Evolutionary conservation across 1,140 invertebrate genomes (phyloP), one percentile per base, ranked within the genome.

Genomic region (Phymorhynchus buccinoides): DNA sequence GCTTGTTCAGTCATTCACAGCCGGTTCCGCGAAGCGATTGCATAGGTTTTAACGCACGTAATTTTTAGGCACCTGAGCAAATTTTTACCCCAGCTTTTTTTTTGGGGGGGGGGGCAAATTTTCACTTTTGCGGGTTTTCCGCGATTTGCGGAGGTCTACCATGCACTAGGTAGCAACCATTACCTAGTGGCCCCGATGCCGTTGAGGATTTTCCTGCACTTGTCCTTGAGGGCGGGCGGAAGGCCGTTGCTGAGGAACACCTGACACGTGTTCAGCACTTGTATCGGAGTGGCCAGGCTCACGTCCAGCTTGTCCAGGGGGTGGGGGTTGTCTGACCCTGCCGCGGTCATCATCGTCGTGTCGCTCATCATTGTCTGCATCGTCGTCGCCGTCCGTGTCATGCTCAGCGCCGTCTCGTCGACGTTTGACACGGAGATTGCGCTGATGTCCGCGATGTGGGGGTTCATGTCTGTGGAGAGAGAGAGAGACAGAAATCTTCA

Each of bases 131-230:
- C n/a, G n/a, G n/a, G n/a, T n/a, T n/a, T n/a, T n/a, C n/a, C n/a
- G n/a, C n/a, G n/a, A n/a, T n/a, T n/a, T n/a, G n/a, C n/a, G n/a
- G n/a, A n/a, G n/a, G n/a, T n/a, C n/a, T n/a, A n/a, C n/a, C n/a
- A n/a, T n/a, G n/a, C n/a, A n/a, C n/a, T n/a, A n/a, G n/a, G n/a
- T n/a, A n/a, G n/a, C 56, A 56, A 12, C 44, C 37, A 35, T 16
- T 83, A 93, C 92, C 92, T 95, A 18, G 96, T 96, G 42, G 96
- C 97, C 56, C 97, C 96, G 37, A 96, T 96, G 27, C 95, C 94
- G 88, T 97, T 97, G 6, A 98, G 93, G 32, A 97, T 95, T 88
- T 95, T 96, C 68, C 95, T 94, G 0, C 97, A 90, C 91, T 97
- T 97, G 87, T 97, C 97, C 37, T 95, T 94, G 84, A 95, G 94